These are phyloP conservation scores for Sanderia malayensis DNA, from an alignment of 30 jellyfish, hydroid and myxozoan species.

Conservation along the genomic window DNA sequence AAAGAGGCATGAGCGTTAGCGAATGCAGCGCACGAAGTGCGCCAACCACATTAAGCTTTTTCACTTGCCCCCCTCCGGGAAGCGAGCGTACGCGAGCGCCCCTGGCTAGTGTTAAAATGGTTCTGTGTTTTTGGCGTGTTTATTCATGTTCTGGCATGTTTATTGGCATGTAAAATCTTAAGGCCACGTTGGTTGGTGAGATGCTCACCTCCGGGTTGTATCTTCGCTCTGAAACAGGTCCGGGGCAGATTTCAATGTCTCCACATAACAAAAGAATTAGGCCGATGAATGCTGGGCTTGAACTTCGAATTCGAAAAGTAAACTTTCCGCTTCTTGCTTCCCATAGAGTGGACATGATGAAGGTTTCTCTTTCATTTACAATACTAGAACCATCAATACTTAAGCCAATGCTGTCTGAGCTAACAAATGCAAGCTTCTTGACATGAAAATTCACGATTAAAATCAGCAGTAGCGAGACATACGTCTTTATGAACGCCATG, in stretches of 20 bases:
- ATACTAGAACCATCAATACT: constrained; percentile 39
- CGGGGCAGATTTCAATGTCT: constrained; percentile 36
- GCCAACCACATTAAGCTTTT: too few species aligned
- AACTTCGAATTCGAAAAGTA: constrained; percentile 24
- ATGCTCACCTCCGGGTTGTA: constrained; percentile 47
- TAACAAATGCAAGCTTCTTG: constrained; percentile 39
- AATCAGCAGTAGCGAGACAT: constrained; percentile 55
- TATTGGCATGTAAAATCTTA: constrained; percentile 58
- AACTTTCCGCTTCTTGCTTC: constrained; percentile 51
- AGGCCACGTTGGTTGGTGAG: constrained; percentile 62
- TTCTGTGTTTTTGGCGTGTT: too few species aligned
- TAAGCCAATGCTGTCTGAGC: constrained; percentile 35
- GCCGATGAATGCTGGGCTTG: constrained; percentile 46
- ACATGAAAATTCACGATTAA: constrained; percentile 29
- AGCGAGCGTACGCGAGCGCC: constrained; percentile 57
- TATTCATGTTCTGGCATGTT: too few species aligned
- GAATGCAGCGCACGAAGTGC: too few species aligned
- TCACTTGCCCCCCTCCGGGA: constrained; percentile 51
- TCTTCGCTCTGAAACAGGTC: constrained; percentile 42
- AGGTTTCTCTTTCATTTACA: constrained; percentile 41
- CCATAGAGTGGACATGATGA: constrained; percentile 49
- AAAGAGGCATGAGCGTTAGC: too few species aligned
- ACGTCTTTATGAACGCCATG: constrained; percentile 28
- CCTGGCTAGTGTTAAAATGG: too few species aligned
- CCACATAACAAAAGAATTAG: constrained; percentile 41